Base-by-base conservation (phyloP, 2,797 vertebrate genomes). In the Myripristis murdjan region DNA sequence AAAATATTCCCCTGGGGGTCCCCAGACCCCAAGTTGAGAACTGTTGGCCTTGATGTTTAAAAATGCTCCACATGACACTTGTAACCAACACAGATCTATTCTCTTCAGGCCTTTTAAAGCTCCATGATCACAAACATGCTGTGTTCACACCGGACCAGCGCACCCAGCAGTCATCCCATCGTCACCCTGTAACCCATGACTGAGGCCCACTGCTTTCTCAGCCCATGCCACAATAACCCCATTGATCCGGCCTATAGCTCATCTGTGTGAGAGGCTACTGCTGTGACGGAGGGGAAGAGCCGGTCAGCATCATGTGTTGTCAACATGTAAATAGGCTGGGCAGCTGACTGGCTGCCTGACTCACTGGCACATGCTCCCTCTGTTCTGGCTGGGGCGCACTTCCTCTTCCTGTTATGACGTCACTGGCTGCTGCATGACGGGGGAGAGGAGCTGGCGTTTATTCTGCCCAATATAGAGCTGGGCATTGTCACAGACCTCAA, bases 241-340 rank as follows among this genome's bases (percentile, higher is more conserved):
- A 81, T 91, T 92, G 84, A 89, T 72, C 28, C 49, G 56, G 84
- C 65, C 76, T 79, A 83, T 83, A 76, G 80, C 37, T 31, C 28
- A 61, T 56, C 48, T 63, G 62, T 51, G 75, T 35, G 61, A 49
- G 58, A 26, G 31, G 56, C 43, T 57, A 59, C 54, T n/a, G 73
- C 64, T 77, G 70, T 52, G 79, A 75, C 75, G 16, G 70, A 78
- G 73, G 24, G 31, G 51, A 23, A 47, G 75, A 78, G 67, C 67
- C 60, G 52, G 60, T 86, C 83, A 75, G 73, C 44, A 73, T 90
- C 90, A 91, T 87, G 88, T 81, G 85, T 77, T 57, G 76, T 84
- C 82, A 56, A 69, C 87, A 89, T 87, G 80, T 81, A 88, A 86
- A 89, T 79, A 88, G 74, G 66, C 75, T 23, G 82, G 69, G 75